Evolutionary conservation across 1,140 invertebrate species (phyloP).

Genomic region (Lucilia cuprina): DNA sequence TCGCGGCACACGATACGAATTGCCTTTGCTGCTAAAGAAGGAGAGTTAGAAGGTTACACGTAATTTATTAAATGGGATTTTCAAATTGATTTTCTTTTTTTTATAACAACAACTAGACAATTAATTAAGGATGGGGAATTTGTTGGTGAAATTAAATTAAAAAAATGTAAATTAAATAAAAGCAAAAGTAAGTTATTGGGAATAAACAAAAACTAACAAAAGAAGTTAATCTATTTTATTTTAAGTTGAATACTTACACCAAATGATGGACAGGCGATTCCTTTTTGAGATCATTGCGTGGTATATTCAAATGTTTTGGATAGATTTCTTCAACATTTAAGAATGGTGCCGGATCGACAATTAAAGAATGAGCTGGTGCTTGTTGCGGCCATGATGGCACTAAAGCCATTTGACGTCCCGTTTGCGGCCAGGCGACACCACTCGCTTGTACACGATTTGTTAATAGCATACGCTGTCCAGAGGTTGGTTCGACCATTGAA

Average conservation of each 20-base stretch:
- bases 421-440: conserved; percentile 74
- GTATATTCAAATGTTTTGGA: conserved; percentile 62
- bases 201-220: not conserved
- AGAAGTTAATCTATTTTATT: no score
- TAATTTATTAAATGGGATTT: no score
- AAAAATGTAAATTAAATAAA: not conserved
- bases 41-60: no score
- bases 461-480: conserved; percentile 73
- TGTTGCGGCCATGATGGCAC: conserved; percentile 90
- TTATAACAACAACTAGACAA: no score
- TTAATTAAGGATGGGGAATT: no score
- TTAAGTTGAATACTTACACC: conserved; percentile 48
- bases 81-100: no score
- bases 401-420: conserved; percentile 81
- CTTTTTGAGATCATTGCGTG: conserved; percentile 61
- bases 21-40: conserved; percentile 51
- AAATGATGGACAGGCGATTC: conserved; percentile 62
- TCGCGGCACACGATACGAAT: conserved; percentile 64
- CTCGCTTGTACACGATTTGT: conserved; percentile 79
- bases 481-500: conserved; percentile 82
- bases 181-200: no score
- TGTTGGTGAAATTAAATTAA: not conserved
- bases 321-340: conserved; percentile 69
- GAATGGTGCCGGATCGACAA: conserved; percentile 79
- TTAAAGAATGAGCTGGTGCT: conserved; percentile 78